phyloP scores from a whole-genome alignment of 2,797 vertebrate species.

The Dryobates pubescens region DNA sequence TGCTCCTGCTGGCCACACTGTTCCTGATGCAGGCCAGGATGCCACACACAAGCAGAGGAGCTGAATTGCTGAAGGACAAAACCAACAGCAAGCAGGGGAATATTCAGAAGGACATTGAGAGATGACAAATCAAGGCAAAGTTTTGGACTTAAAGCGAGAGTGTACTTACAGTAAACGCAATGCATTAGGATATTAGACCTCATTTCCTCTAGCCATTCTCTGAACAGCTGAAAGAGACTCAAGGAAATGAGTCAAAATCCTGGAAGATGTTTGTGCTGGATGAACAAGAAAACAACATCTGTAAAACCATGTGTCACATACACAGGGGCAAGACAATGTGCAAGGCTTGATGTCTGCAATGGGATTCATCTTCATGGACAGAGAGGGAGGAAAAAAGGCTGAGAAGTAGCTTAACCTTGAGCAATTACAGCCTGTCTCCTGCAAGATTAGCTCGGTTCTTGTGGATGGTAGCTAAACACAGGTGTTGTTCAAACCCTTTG shows the following conservation, averaged over 20 bases:
- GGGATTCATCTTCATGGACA: background rate
- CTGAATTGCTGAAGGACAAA: background rate
- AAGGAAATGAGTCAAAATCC: slow-evolving; percentile 85
- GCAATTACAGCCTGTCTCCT: slow-evolving; percentile 22
- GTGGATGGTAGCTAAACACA: background rate
- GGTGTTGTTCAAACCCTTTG: background rate
- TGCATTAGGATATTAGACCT: slow-evolving; percentile 62
- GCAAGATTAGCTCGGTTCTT: background rate
- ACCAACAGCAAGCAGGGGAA: background rate
- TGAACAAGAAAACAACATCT: slow-evolving; percentile 78
- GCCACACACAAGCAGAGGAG: background rate
- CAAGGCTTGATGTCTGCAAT: slow-evolving; percentile 11
- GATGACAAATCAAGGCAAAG: slow-evolving; percentile 13
- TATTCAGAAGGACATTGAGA: background rate
- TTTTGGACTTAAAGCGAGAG: background rate
- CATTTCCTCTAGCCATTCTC: slow-evolving; percentile 76
- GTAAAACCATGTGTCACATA: slow-evolving; percentile 58
- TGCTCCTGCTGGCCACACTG: too few relatives aligned
- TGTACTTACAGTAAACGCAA: slow-evolving; percentile 25
- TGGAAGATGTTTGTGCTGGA: slow-evolving; percentile 70
- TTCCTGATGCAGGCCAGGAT: too few relatives aligned
- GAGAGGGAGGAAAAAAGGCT: background rate
- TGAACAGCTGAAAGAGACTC: slow-evolving; percentile 74
- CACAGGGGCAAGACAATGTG: slow-evolving; percentile 38
- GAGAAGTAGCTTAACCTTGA: slow-evolving; percentile 47